phyloP scores from a whole-genome alignment of 2,113 vertebrate genomes.

The Mesitornis unicolor region DNA sequence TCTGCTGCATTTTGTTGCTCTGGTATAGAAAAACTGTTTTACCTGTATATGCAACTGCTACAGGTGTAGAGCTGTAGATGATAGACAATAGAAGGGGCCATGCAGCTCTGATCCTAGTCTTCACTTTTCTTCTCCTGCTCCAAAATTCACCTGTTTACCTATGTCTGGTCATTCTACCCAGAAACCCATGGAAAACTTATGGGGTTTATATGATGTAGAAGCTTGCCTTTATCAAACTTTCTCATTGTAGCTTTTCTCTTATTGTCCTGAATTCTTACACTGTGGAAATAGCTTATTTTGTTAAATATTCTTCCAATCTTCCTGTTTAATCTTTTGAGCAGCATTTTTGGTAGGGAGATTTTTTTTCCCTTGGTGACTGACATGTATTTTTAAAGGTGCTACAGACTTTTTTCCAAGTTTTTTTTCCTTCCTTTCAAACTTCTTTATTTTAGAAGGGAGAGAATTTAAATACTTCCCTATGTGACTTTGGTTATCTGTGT shows the following conservation, averaged over 20 bases:
- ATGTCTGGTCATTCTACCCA: background rate
- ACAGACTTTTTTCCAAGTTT: background rate
- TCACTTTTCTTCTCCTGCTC: background rate
- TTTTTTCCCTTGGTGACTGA: background rate
- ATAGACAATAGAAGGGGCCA: background rate
- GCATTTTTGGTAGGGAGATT: background rate
- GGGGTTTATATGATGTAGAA: background rate
- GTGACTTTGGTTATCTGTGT: constrained; percentile 11
- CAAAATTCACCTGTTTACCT: background rate
- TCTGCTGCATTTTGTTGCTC: constrained; percentile 94
- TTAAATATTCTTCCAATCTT: background rate
- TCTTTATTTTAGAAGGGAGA: background rate
- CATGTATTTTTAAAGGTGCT: background rate
- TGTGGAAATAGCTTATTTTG: background rate
- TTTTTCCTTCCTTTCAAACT: background rate
- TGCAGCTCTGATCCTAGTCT: background rate
- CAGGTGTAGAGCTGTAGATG: background rate
- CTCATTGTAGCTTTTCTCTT: background rate
- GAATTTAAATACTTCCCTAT: background rate
- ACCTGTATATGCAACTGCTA: background rate
- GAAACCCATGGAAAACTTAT: background rate
- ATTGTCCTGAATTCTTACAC: background rate
- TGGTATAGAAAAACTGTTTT: constrained; percentile 76
- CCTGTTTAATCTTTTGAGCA: background rate
- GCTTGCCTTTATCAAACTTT: background rate